phyloP scores from a whole-genome alignment of 1,140 invertebrate genomes.

The Achatina immaculata region DNA sequence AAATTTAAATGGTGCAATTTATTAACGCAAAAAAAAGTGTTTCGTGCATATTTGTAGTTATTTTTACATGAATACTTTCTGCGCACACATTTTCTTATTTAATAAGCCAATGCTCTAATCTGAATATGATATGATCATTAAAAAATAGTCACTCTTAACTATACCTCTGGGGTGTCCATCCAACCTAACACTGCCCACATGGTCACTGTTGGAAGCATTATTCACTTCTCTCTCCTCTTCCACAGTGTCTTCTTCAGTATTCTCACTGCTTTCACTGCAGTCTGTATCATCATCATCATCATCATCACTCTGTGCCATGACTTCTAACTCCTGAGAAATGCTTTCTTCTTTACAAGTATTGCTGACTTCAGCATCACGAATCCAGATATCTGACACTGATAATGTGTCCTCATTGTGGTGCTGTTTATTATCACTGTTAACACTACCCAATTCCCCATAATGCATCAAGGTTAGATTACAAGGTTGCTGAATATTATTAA shows the following conservation, averaged over 20 bases:
- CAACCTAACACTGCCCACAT: neutral
- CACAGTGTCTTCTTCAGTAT: neutral
- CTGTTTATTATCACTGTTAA: too few relatives aligned
- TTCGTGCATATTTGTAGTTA: too few relatives aligned
- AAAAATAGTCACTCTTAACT: too few relatives aligned
- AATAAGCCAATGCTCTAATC: too few relatives aligned
- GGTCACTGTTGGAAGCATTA: neutral
- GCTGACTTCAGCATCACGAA: neutral
- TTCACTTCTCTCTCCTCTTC: neutral
- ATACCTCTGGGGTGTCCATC: constrained; percentile 6
- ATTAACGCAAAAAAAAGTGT: too few relatives aligned
- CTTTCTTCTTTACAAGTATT: neutral
- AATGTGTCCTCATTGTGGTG: neutral
- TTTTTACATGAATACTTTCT: too few relatives aligned
- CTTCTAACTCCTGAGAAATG: neutral
- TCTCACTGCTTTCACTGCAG: neutral
- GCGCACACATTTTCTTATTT: too few relatives aligned
- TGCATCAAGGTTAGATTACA: neutral
- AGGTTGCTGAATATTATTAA: neutral
- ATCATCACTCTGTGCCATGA: neutral
- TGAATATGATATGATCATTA: too few relatives aligned
- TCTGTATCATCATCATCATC: neutral
- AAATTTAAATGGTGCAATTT: too few relatives aligned
- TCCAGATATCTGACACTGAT: neutral
- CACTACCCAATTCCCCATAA: too few relatives aligned